Percentiles rank a stretch among this genome's conserved stretches.
phyloP scores from a whole-genome alignment of 2,113 vertebrate species.

The Riparia riparia region DNA sequence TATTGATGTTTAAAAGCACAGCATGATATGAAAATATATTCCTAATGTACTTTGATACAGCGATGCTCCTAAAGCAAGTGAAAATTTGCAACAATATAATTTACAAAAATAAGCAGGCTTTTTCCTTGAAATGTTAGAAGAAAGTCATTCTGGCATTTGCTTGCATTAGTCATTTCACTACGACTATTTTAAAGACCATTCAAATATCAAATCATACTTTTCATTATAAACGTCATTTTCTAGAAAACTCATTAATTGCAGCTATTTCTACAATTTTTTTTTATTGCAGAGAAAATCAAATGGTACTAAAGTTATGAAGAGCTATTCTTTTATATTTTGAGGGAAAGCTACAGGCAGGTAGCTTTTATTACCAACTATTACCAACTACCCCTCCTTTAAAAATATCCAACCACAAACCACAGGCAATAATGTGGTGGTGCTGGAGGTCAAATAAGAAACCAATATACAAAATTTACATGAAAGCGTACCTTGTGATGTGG shows the following conservation, averaged over 20 bases:
- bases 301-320: background rate
- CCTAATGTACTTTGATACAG: background rate
- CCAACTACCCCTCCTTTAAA: conserved; percentile 61
- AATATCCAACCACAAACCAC: conserved; percentile 64
- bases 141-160: background rate
- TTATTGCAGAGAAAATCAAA: background rate
- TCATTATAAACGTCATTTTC: background rate
- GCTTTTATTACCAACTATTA: too few relatives aligned
- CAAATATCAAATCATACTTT: background rate
- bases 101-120: background rate
- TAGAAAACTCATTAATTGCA: background rate
- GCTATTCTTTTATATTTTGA: conserved; percentile 4
- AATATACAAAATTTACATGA: background rate
- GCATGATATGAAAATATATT: background rate
- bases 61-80: background rate
- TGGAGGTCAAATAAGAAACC: conserved; percentile 44
- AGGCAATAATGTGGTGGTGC: conserved; percentile 41
- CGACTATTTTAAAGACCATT: conserved; percentile 13
- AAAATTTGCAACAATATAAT: background rate
- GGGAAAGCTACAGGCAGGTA: conserved; percentile 31
- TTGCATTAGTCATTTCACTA: background rate
- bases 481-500: background rate
- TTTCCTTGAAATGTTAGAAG: background rate
- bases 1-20: background rate
- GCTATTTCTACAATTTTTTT: background rate